phyloP scores from a whole-genome alignment of 2,888 invertebrate species.

The Eutolmus rufibarbis region DNA sequence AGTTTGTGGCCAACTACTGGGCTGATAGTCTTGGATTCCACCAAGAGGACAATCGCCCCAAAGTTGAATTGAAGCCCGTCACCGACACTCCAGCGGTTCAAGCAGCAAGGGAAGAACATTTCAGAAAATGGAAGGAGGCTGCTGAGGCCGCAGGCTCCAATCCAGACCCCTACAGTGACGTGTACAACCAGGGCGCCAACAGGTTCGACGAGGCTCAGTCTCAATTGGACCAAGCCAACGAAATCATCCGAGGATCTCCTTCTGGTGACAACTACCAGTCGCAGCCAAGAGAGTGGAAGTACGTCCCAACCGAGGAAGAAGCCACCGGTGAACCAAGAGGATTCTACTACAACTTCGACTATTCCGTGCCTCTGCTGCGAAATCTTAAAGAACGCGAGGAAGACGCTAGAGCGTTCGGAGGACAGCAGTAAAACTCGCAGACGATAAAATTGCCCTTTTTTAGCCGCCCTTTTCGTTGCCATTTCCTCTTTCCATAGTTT shows the following conservation, averaged over 20 bases:
- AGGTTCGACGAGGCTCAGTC: constrained; percentile 45
- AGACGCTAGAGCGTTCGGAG: constrained; percentile 8
- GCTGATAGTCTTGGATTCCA: constrained; percentile 80
- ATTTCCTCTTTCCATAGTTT: neutral
- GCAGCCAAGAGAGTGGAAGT: constrained; percentile 54
- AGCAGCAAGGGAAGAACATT: constrained; percentile 73
- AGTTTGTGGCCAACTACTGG: constrained; percentile 69
- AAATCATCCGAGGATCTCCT: constrained; percentile 38
- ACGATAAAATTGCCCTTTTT: neutral
- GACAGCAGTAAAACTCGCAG: neutral
- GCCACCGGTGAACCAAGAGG: constrained; percentile 69
- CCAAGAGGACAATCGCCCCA: constrained; percentile 76
- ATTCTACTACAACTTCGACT: constrained; percentile 76
- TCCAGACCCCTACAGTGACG: constrained; percentile 61
- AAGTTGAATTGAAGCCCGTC: constrained; percentile 68
- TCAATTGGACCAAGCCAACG: constrained; percentile 37
- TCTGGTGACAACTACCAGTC: neutral
- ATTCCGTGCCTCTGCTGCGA: constrained; percentile 67
- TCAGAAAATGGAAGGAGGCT: constrained; percentile 73
- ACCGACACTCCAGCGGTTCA: constrained; percentile 76
- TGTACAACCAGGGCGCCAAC: constrained; percentile 44
- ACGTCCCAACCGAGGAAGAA: constrained; percentile 60
- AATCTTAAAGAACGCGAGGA: constrained; percentile 60
- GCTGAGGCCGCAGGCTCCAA: constrained; percentile 66
- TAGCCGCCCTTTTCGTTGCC: constrained; percentile 3